Evolutionary conservation across 2,888 invertebrate genomes (phyloP), one percentile per base, ranked within the genome.

Genomic region (Serrognathus titanus): DNA sequence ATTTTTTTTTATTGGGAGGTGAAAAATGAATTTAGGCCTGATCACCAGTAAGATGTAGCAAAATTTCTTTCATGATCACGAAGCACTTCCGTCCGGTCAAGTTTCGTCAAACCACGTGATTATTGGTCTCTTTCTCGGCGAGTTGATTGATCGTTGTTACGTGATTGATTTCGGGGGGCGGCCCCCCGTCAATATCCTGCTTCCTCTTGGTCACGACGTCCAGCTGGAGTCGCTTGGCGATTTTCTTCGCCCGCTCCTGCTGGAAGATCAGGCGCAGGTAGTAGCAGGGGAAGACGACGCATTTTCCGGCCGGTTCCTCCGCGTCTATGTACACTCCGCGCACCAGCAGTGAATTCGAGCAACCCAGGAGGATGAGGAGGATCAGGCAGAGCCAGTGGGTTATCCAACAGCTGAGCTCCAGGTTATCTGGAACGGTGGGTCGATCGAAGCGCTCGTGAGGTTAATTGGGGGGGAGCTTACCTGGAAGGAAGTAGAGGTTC

Each of bases 301-400:
- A 91, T 67, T 90, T 87, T 11, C 91, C 90, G 0, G 87, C 88
- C 0, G 87, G 86, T 66, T 92, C 92, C 68, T 92, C 92, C 0
- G 89, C 93, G 75, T 94, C 94, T 52, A 93, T 90, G 76, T 90
- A 92, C 1, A 94, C 92, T 0, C 94, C 94, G 45, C 93, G 83
- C 2, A 93, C 93, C 60, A 94, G 81, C 51, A 94, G 83, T 0
- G 93, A 91, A 78, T 94, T 94, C 66, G 92, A 89, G 71, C 92
- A 92, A 72, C 92, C 92, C 52, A 94, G 81, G 7, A 92, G 82
- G 51, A 92, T 85, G 51, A 93, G 82, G 39, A 92, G 78, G 0
- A 86, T 72, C 60, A 93, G 83, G 62, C 91, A 89, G 57, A 88
- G 82, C 65, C 87, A 78, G 75, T 92, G 89, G 0, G 90, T 90